Evolutionary conservation across 2,797 vertebrate species (phyloP).

Genomic region (Lepidocolaptes lacrymiger): DNA sequence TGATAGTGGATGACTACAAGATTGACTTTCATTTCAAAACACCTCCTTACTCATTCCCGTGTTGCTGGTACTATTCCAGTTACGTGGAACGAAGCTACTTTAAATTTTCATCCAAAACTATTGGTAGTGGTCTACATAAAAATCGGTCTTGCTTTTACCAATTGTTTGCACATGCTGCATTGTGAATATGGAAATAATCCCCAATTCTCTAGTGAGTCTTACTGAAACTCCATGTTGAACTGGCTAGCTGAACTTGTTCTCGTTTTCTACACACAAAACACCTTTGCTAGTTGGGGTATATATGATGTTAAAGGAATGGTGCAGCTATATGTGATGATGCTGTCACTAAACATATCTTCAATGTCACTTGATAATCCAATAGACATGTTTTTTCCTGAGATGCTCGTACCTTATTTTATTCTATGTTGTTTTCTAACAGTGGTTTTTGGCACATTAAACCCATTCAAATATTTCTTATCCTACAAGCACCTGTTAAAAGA

Average conservation of each 20-base stretch:
- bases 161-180: background rate
- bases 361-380: background rate
- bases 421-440: background rate
- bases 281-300: background rate
- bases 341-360: background rate
- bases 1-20: background rate
- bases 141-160: background rate
- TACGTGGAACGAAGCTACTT: background rate
- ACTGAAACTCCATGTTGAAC: background rate
- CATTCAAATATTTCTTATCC: background rate
- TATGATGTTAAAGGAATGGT: background rate
- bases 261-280: background rate
- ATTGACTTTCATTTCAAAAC: constrained; percentile 11
- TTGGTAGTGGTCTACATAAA: background rate
- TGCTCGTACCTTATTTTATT: background rate
- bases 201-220: background rate
- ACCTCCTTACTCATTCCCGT: background rate
- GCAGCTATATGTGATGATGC: background rate
- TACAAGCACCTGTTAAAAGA: background rate
- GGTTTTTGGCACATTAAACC: background rate
- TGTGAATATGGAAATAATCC: background rate
- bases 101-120: background rate
- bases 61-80: background rate
- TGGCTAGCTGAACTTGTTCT: background rate
- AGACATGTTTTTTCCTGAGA: background rate